These are phyloP conservation scores for Parasteatoda tepidariorum DNA, from an alignment of 1,140 invertebrate species.

Conservation along the genomic window DNA sequence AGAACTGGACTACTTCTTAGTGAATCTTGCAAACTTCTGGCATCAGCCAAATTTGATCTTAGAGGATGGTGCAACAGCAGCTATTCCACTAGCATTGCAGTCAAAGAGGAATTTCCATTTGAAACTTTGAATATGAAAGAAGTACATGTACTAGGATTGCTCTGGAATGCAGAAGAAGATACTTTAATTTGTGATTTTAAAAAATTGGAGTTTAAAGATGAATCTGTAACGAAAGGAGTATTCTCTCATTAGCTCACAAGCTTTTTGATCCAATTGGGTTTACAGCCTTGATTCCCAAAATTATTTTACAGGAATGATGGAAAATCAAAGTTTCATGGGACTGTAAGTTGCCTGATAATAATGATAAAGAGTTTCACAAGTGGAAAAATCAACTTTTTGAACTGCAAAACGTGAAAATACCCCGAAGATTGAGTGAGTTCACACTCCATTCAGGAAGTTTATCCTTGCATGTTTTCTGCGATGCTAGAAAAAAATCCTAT, in stretches of 20 bases:
- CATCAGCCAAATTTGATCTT: too few species aligned
- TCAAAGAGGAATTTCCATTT: too few species aligned
- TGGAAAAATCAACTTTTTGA: not conserved
- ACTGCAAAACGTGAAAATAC: not conserved
- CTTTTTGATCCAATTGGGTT: not conserved
- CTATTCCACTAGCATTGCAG: too few species aligned
- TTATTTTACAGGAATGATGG: not conserved
- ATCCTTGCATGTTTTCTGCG: not conserved
- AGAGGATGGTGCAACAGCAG: too few species aligned
- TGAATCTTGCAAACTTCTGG: too few species aligned
- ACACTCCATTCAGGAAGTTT: too few species aligned
- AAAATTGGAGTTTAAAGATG: too few species aligned
- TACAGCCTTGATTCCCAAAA: not conserved
- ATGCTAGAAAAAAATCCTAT: not conserved
- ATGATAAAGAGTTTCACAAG: not conserved
- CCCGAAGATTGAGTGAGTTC: not conserved
- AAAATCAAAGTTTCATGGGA: not conserved
- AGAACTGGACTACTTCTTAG: too few species aligned
- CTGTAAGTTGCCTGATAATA: not conserved
- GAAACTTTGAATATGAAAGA: too few species aligned
- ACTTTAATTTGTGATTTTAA: too few species aligned
- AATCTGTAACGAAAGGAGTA: not conserved
- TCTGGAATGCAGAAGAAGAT: too few species aligned
- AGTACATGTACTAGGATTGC: too few species aligned
- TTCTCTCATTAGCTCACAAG: not conserved